Evolutionary conservation across 1,140 invertebrate species (phyloP).

Genomic region (Pseudoatta argentina): DNA sequence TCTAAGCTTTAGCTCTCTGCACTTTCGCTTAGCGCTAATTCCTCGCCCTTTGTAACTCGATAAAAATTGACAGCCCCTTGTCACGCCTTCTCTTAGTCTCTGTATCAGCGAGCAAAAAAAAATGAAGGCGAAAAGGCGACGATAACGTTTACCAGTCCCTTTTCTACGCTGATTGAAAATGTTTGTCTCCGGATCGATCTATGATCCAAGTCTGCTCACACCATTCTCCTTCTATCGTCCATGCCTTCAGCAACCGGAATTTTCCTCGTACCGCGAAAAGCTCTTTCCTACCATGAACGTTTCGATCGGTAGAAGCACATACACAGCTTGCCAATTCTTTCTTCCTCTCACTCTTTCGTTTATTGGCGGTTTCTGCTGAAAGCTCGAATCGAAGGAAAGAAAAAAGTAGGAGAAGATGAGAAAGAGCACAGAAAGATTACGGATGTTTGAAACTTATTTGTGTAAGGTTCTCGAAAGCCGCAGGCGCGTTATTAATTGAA

Average conservation of each 20-base stretch:
- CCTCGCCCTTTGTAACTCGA: conserved; percentile 77
- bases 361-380: conserved; percentile 79
- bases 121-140: conserved; percentile 4
- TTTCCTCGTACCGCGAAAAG: conserved; percentile 50
- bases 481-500: conserved; percentile 31
- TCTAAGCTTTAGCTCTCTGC: conserved; percentile 71
- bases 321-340: conserved; percentile 62
- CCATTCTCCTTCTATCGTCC: not conserved
- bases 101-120: conserved; percentile 25
- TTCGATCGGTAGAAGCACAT: conserved; percentile 57
- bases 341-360: conserved; percentile 44
- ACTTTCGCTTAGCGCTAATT: conserved; percentile 75
- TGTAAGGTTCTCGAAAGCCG: conserved; percentile 9
- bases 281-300: conserved; percentile 44
- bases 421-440: conserved; percentile 66
- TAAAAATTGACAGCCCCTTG: conserved; percentile 73
- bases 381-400: conserved; percentile 60
- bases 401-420: conserved; percentile 45
- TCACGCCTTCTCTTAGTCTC: conserved; percentile 25
- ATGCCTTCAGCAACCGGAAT: conserved; percentile 27
- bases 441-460: conserved; percentile 71
- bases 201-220: conserved; percentile 17
- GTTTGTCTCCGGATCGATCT: conserved; percentile 66
- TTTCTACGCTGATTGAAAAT: conserved; percentile 67
- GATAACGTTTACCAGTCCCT: conserved; percentile 31